Evolutionary conservation across 2,797 vertebrate species (phyloP).

Genomic region (Benthosema pterotum): DNA sequence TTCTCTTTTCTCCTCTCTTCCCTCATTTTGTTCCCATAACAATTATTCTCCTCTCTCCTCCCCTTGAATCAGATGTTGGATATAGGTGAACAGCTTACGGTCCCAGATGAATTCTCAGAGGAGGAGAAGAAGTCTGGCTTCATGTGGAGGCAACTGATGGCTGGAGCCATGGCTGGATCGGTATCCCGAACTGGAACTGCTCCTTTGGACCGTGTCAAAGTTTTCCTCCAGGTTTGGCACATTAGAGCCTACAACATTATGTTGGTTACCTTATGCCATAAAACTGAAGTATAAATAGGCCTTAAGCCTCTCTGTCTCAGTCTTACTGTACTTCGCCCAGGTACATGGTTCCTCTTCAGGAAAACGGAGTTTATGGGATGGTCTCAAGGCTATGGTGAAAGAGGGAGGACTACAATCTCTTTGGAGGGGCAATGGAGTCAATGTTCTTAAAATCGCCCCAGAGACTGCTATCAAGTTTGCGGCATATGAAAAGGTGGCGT

Average conservation of each 20-base stretch:
- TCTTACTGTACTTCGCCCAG: constrained; percentile 47
- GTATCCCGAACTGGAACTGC: constrained; percentile 93
- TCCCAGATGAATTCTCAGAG: constrained; percentile 95
- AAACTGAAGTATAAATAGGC: no score
- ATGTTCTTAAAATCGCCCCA: constrained; percentile 90
- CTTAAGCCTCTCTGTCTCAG: no score
- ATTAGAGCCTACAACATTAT: no score
- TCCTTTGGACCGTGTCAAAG: constrained; percentile 94
- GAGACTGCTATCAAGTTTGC: constrained; percentile 91
- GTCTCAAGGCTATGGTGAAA: constrained; percentile 79
- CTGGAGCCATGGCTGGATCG: constrained; percentile 90
- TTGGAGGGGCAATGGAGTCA: constrained; percentile 90
- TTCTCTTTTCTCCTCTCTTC: neutral
- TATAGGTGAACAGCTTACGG: constrained; percentile 91
- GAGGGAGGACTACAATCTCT: constrained; percentile 81
- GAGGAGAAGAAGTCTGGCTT: constrained; percentile 92
- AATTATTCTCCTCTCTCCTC: neutral
- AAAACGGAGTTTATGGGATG: constrained; percentile 75
- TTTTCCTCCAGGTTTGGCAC: constrained; percentile 94
- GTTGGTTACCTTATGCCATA: no score
- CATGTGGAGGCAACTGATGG: constrained; percentile 93
- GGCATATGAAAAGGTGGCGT: constrained; percentile 87
- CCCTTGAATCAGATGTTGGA: constrained; percentile 88
- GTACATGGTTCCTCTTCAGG: constrained; percentile 74
- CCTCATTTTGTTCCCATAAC: neutral